Evolutionary conservation across 2,113 vertebrate genomes (phyloP).

Genomic region (Chlorodrepanis virens): DNA sequence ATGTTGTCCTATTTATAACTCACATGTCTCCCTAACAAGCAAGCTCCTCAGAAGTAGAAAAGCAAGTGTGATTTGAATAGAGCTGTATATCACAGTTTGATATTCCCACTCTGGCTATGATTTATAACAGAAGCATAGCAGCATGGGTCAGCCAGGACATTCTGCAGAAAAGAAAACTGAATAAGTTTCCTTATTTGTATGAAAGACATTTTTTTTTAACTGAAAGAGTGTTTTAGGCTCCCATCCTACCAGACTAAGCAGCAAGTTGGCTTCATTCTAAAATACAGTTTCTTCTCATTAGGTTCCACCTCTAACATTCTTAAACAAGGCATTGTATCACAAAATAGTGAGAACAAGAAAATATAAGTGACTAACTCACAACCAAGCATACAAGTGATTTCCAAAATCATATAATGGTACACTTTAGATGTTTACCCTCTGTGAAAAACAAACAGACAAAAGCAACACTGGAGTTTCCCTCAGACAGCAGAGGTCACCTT

Average conservation of each 20-base stretch:
- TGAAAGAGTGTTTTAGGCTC: background rate
- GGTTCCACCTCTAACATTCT: background rate
- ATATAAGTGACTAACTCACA: background rate
- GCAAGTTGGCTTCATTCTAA: background rate
- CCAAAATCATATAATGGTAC: background rate
- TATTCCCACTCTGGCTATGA: constrained; percentile 47
- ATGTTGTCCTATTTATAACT: constrained; percentile 76
- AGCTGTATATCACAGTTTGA: constrained; percentile 48
- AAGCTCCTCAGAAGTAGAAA: constrained; percentile 59
- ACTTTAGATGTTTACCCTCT: background rate
- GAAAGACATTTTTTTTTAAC: background rate
- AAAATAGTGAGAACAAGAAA: background rate
- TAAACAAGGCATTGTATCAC: background rate
- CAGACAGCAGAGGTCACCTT: background rate
- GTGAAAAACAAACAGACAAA: background rate
- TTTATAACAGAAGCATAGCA: constrained; percentile 68
- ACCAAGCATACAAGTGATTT: background rate
- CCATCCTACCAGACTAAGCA: background rate
- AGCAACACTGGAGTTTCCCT: background rate
- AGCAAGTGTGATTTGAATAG: constrained; percentile 64
- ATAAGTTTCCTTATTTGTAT: background rate
- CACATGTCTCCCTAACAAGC: constrained; percentile 30
- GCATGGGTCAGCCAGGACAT: constrained; percentile 35
- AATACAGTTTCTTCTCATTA: background rate
- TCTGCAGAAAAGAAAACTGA: background rate